Evolutionary conservation across 2,113 vertebrate genomes (phyloP).

Genomic region (Onychorhynchus coronatus): DNA sequence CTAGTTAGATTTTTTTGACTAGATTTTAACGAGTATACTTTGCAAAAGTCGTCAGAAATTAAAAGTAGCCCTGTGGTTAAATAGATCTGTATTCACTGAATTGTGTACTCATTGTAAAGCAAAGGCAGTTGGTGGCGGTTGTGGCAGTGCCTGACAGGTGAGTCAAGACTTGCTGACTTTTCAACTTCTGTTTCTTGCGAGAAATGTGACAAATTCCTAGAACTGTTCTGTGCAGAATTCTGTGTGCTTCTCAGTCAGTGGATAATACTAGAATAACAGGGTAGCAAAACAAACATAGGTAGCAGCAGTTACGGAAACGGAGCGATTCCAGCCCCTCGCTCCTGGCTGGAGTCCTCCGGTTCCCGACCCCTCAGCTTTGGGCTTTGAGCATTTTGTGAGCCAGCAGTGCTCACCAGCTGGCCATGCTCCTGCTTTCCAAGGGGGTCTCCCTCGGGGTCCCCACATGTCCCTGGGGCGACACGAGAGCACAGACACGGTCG

Average conservation of each 20-base stretch:
- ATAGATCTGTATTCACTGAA: background rate
- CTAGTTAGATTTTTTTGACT: rapidly evolving
- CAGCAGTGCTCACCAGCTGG: background rate
- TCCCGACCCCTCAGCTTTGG: background rate
- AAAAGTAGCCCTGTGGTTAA: background rate
- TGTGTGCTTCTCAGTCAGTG: background rate
- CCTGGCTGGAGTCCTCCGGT: rapidly evolving
- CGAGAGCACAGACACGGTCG: background rate
- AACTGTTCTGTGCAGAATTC: background rate
- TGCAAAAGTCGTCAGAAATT: background rate
- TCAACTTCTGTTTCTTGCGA: background rate
- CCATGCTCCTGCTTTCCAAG: background rate
- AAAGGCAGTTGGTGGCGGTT: background rate
- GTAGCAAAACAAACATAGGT: too few species aligned
- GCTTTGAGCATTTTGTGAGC: background rate
- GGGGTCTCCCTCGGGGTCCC: background rate
- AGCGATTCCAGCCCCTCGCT: background rate
- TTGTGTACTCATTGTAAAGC: background rate
- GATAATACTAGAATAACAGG: background rate
- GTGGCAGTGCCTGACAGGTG: background rate
- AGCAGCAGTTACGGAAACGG: background rate
- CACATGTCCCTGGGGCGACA: background rate
- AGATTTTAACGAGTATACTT: background rate
- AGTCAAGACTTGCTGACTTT: background rate
- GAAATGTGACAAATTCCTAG: background rate